phyloP scores from a whole-genome alignment of 92 coral and sea anemone genomes.

The Blastomussa wellsi region DNA sequence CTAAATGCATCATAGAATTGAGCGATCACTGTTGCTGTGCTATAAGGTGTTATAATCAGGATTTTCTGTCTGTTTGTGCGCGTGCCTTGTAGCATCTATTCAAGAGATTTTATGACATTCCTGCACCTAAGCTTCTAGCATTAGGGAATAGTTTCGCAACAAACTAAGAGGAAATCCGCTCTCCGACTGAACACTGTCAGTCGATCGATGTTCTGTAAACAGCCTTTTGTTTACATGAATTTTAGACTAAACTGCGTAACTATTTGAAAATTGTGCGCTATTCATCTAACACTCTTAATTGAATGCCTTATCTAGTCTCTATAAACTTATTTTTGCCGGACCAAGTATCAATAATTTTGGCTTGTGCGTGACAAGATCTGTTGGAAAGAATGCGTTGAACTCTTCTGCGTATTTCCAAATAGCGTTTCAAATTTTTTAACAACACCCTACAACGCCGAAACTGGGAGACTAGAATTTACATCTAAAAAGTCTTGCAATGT shows the following conservation, averaged over 20 bases:
- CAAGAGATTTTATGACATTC: not conserved
- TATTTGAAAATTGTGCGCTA: not conserved
- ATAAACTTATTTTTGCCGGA: not conserved
- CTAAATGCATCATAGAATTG: too few relatives aligned
- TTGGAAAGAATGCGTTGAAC: not conserved
- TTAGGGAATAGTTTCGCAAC: not conserved
- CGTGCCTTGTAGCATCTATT: not conserved
- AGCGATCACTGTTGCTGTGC: not conserved
- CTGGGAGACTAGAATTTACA: not conserved
- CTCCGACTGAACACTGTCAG: not conserved
- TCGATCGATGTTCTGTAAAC: conserved; percentile 3
- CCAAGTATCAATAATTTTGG: not conserved
- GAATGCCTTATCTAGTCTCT: not conserved
- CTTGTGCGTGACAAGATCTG: not conserved
- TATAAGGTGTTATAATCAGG: not conserved
- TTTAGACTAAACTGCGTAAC: not conserved
- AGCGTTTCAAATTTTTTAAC: too few relatives aligned
- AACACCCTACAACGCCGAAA: too few relatives aligned
- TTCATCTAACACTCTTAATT: not conserved
- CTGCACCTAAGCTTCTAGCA: not conserved
- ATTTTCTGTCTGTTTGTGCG: not conserved
- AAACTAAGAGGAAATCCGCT: not conserved
- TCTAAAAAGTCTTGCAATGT: not conserved
- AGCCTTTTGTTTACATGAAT: not conserved
- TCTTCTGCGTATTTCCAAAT: not conserved